These are phyloP conservation scores for Scophthalmus maximus DNA, from an alignment of 2,113 vertebrate genomes.

Conservation along the genomic window DNA sequence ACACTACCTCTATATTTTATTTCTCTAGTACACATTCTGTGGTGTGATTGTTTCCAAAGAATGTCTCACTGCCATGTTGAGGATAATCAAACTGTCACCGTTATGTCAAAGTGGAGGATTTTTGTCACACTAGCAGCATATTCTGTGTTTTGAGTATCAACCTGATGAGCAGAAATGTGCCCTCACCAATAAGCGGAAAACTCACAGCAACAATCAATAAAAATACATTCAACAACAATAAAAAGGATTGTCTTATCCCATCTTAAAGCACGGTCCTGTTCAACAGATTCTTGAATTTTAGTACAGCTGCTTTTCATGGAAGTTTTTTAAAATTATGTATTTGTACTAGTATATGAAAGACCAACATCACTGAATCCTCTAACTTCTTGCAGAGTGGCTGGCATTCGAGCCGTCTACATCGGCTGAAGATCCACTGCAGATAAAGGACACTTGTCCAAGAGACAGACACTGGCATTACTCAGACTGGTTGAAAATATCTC, in stretches of 20 bases:
- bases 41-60: neutral
- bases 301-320: neutral
- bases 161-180: no score
- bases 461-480: slow-evolving; percentile 54
- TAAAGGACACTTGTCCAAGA: slow-evolving; percentile 49
- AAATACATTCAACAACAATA: neutral
- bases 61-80: neutral
- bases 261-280: neutral
- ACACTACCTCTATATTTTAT: neutral
- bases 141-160: no score
- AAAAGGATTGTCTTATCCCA: neutral
- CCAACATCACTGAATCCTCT: neutral
- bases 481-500: slow-evolving; percentile 76
- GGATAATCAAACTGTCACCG: neutral
- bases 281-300: neutral
- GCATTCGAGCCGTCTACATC: neutral
- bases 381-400: neutral
- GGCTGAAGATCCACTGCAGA: slow-evolving; percentile 12
- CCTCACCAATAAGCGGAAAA: no score
- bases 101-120: neutral
- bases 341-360: neutral
- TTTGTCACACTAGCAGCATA: neutral
- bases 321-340: neutral
- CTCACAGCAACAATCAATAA: neutral
- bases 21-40: neutral